These are phyloP conservation scores for Podiceps cristatus DNA, from an alignment of 2,113 vertebrate species.

Conservation along the genomic window DNA sequence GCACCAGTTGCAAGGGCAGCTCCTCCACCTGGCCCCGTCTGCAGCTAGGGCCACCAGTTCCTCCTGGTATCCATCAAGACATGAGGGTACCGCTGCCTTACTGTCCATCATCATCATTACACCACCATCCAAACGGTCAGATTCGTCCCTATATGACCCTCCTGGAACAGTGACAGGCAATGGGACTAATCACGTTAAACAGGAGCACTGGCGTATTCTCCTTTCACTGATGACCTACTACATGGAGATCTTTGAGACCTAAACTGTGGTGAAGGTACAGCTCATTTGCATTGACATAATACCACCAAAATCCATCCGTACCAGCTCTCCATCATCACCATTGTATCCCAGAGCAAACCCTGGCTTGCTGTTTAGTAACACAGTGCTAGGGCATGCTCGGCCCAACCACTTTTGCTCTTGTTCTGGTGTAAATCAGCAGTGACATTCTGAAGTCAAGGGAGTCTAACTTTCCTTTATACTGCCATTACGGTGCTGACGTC, in stretches of 20 bases:
- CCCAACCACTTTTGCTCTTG: background rate
- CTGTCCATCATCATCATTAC: background rate
- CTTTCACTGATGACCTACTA: background rate
- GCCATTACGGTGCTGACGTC: background rate
- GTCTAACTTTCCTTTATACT: background rate
- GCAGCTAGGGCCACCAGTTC: background rate
- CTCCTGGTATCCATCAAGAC: background rate
- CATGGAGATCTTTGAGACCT: background rate
- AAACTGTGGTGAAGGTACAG: background rate
- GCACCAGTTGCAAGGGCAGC: background rate
- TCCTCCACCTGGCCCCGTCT: accelerated
- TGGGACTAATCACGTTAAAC: background rate
- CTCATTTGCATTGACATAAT: background rate
- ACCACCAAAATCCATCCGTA: background rate
- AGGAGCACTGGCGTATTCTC: background rate
- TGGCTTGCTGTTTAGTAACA: background rate
- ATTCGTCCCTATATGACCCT: background rate
- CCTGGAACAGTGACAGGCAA: background rate
- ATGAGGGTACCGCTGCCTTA: background rate
- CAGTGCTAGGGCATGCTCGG: background rate
- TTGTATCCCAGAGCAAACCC: background rate
- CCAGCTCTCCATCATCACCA: background rate
- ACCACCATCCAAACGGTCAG: background rate
- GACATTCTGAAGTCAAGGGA: background rate
- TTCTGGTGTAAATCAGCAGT: background rate